Evolutionary conservation across 2,888 invertebrate genomes (phyloP).

Genomic region (Disparrhopalites patrizii): DNA sequence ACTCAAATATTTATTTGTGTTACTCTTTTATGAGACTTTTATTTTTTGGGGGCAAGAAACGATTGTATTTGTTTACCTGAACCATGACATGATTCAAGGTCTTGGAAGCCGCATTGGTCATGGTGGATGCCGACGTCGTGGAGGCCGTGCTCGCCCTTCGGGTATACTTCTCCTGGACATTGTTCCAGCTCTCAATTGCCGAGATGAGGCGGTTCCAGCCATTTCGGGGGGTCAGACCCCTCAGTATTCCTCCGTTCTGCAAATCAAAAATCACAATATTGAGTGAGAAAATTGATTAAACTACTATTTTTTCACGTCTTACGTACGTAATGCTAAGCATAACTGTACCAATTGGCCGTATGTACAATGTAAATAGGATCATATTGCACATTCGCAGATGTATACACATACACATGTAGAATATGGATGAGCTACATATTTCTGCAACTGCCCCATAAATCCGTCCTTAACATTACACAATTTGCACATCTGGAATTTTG

Average conservation of each 20-base stretch:
- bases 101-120: slow-evolving; percentile 29
- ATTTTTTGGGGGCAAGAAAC: too few species aligned
- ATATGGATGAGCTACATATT: too few species aligned
- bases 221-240: slow-evolving; percentile 42
- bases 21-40: too few species aligned
- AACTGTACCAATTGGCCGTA: background rate
- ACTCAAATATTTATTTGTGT: too few species aligned
- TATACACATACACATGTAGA: too few species aligned
- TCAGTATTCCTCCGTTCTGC: slow-evolving; percentile 44
- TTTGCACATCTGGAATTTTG: too few species aligned
- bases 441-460: too few species aligned
- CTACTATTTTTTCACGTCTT: background rate
- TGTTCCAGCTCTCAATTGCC: slow-evolving; percentile 45
- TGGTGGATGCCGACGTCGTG: slow-evolving; percentile 23
- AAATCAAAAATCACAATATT: slow-evolving; percentile 8
- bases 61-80: slow-evolving; percentile 28
- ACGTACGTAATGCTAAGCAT: background rate
- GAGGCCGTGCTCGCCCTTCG: background rate
- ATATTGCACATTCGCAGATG: background rate
- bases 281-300: too few species aligned
- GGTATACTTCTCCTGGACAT: slow-evolving; percentile 32
- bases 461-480: too few species aligned
- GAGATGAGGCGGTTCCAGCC: slow-evolving; percentile 46
- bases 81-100: slow-evolving; percentile 43
- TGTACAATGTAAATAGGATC: background rate